These are phyloP conservation scores for Ennomos erosarius DNA, from an alignment of 2,888 invertebrate genomes.

Conservation along the genomic window DNA sequence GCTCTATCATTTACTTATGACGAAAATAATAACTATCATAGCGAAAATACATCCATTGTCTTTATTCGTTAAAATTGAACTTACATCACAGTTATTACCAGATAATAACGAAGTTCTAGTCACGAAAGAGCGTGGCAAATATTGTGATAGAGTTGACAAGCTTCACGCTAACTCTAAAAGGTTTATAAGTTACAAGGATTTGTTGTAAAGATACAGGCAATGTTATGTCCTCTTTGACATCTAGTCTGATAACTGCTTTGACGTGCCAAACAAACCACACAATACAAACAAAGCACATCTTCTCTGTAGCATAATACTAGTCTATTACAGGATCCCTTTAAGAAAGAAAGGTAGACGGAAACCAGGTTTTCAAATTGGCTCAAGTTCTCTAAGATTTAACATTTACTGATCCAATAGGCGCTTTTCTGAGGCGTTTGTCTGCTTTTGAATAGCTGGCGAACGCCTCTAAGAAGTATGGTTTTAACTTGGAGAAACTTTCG, in stretches of 20 bases:
- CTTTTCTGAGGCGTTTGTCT: too few relatives aligned
- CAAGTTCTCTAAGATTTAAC: too few relatives aligned
- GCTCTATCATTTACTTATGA: slow-evolving; percentile 64
- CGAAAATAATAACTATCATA: slow-evolving; percentile 57
- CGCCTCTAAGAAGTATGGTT: too few relatives aligned
- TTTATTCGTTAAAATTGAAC: slow-evolving; percentile 48
- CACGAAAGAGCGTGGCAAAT: slow-evolving; percentile 48
- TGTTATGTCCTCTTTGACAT: slow-evolving; percentile 21
- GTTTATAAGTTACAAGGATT: slow-evolving; percentile 32
- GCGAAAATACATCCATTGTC: slow-evolving; percentile 53
- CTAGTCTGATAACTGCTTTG: slow-evolving; percentile 7
- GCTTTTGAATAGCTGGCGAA: too few relatives aligned
- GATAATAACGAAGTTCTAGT: slow-evolving; percentile 49
- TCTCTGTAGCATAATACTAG: too few relatives aligned
- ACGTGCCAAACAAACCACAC: slow-evolving; percentile 1
- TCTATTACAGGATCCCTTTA: too few relatives aligned
- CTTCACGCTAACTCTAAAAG: slow-evolving; percentile 41
- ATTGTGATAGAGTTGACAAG: slow-evolving; percentile 52
- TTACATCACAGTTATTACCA: slow-evolving; percentile 51
- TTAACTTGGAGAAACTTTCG: too few relatives aligned
- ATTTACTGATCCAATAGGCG: too few relatives aligned
- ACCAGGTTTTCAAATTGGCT: too few relatives aligned
- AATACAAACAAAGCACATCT: too few relatives aligned
- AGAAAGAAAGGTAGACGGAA: too few relatives aligned
- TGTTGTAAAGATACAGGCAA: slow-evolving; percentile 26